Percentiles rank a stretch among this genome's conserved stretches.
phyloP scores from a whole-genome alignment of 2,888 invertebrate genomes.

The Brachyptera risi region DNA sequence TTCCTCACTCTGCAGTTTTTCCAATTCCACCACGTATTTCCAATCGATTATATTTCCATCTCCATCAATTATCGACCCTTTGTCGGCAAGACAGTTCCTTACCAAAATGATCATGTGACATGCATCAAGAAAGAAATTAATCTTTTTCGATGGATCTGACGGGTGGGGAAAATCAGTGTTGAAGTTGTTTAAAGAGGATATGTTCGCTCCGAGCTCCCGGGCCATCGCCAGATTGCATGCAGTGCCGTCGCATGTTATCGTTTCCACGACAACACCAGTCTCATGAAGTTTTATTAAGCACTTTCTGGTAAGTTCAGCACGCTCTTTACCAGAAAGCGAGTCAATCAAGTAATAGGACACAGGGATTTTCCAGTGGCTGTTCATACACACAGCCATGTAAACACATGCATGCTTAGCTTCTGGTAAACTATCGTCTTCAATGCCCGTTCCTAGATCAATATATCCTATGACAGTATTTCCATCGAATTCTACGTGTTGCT shows the following conservation, averaged over 20 bases:
- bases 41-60: constrained; percentile 18
- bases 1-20: constrained; percentile 18
- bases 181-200: background rate
- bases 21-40: constrained; percentile 15
- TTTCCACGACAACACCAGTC: constrained; percentile 20
- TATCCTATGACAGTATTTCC: too few relatives aligned
- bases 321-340: constrained; percentile 14
- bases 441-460: background rate
- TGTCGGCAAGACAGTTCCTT: constrained; percentile 26
- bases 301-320: constrained; percentile 21
- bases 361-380: constrained; percentile 27
- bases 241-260: constrained; percentile 27
- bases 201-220: constrained; percentile 17
- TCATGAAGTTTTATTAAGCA: constrained; percentile 17
- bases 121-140: constrained; percentile 25
- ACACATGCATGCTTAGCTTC: constrained; percentile 7
- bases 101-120: constrained; percentile 31
- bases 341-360: constrained; percentile 26
- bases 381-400: constrained; percentile 21
- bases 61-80: constrained; percentile 17
- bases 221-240: constrained; percentile 24
- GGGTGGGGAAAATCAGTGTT: constrained; percentile 24
- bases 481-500: constrained; percentile 10
- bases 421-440: background rate
- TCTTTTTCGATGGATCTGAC: background rate